Conservation (phyloP, 1,140 invertebrate species). For the Phymastichus coffea region DNA sequence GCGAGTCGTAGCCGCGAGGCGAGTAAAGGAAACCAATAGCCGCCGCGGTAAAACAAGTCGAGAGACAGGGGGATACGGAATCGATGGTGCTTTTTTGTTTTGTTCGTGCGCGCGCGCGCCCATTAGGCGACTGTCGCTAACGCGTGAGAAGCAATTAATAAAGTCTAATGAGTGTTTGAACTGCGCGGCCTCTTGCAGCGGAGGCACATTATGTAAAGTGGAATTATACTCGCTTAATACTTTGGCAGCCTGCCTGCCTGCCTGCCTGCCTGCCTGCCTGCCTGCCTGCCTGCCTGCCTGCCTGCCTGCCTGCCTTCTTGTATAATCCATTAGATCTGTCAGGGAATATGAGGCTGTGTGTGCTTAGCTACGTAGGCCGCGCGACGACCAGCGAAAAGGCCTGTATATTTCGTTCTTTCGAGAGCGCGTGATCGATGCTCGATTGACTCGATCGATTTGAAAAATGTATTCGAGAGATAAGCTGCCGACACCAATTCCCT, state of each 20-base stretch:
- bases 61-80: neutral
- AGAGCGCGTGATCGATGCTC: neutral
- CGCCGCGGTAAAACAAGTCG: neutral
- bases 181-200: neutral
- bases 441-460: neutral
- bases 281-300: too few relatives aligned
- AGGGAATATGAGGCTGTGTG: neutral
- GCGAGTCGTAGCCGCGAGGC: neutral
- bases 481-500: neutral
- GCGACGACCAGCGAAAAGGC: too few relatives aligned
- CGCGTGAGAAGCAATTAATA: constrained; percentile 7
- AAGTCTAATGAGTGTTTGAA: neutral
- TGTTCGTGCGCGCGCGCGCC: neutral
- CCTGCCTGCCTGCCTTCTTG: too few relatives aligned
- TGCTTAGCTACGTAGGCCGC: too few relatives aligned
- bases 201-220: constrained; percentile 5
- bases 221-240: too few relatives aligned
- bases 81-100: too few relatives aligned
- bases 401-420: neutral
- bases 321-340: neutral
- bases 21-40: neutral
- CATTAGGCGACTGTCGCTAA: neutral
- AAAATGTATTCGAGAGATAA: neutral
- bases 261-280: too few relatives aligned
- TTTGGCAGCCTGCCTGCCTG: too few relatives aligned